A percentile compares a stretch with the other conserved stretches of the same genome.
Evolutionary conservation across 2,888 invertebrate species (phyloP).

Genomic region (Tipula confusa): DNA sequence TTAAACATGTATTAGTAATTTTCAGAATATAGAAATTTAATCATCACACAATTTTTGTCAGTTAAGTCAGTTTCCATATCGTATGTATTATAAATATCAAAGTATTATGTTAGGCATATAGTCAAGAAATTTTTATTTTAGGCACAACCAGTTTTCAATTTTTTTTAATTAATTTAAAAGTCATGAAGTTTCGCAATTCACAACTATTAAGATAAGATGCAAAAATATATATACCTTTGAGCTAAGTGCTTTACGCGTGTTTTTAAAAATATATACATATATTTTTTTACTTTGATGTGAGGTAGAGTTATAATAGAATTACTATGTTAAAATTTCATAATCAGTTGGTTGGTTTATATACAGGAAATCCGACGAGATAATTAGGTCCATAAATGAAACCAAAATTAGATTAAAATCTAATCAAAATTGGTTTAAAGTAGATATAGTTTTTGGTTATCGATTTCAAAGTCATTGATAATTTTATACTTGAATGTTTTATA

Average conservation of each 20-base stretch:
- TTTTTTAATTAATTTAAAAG: background rate
- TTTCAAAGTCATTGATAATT: background rate
- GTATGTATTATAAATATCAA: background rate
- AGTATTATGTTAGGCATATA: background rate
- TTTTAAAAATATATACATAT: too few relatives aligned
- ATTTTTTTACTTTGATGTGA: too few relatives aligned
- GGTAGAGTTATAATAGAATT: background rate
- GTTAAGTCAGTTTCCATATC: background rate
- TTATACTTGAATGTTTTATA: too few relatives aligned
- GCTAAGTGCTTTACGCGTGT: background rate
- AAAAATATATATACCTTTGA: background rate
- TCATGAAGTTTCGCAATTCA: background rate
- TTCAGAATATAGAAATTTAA: background rate
- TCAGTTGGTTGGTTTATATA: background rate
- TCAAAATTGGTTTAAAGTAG: background rate
- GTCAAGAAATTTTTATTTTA: background rate
- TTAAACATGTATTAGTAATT: background rate
- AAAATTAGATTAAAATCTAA: background rate
- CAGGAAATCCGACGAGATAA: conserved; percentile 16
- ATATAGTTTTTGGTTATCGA: background rate
- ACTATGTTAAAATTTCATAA: background rate
- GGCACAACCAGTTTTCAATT: background rate
- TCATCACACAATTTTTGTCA: conserved; percentile 13
- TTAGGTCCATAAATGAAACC: background rate
- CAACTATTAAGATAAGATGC: background rate